Evolutionary conservation across 2,888 invertebrate genomes (phyloP).

Genomic region (Helicoverpa assulta): DNA sequence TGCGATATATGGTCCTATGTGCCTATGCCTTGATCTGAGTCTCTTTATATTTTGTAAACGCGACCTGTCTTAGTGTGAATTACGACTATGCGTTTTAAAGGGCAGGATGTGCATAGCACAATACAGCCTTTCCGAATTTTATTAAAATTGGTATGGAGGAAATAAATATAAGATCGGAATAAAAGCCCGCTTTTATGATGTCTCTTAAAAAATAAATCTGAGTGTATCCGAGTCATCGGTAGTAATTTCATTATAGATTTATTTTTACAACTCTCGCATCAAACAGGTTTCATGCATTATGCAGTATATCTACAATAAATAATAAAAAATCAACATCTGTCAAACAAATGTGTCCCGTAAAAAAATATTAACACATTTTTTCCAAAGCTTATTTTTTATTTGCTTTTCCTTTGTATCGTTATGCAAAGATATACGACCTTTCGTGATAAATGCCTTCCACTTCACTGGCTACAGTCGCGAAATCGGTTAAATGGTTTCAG

Average conservation of each 20-base stretch:
- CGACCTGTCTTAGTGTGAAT: too few species aligned
- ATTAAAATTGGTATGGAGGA: too few species aligned
- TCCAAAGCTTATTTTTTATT: constrained; percentile 56
- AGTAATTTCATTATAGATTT: too few species aligned
- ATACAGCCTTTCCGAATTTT: too few species aligned
- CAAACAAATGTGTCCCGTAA: constrained; percentile 50
- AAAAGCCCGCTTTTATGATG: too few species aligned
- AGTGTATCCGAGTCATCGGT: too few species aligned
- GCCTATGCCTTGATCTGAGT: not conserved
- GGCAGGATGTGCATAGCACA: too few species aligned
- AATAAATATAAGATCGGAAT: too few species aligned
- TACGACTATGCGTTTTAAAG: too few species aligned
- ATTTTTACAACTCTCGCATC: too few species aligned
- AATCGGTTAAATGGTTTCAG: constrained; percentile 69
- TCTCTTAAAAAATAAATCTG: too few species aligned
- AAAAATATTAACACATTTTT: constrained; percentile 60
- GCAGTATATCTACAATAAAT: constrained; percentile 32
- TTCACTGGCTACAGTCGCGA: constrained; percentile 67
- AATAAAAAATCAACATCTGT: constrained; percentile 41
- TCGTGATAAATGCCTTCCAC: constrained; percentile 72
- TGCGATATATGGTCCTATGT: not conserved
- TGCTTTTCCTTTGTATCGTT: constrained; percentile 66
- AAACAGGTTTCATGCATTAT: not conserved
- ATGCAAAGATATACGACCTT: constrained; percentile 65
- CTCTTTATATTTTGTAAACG: not conserved